phyloP scores from a whole-genome alignment of 2,888 invertebrate genomes.

The Digitonthophagus gazella region DNA sequence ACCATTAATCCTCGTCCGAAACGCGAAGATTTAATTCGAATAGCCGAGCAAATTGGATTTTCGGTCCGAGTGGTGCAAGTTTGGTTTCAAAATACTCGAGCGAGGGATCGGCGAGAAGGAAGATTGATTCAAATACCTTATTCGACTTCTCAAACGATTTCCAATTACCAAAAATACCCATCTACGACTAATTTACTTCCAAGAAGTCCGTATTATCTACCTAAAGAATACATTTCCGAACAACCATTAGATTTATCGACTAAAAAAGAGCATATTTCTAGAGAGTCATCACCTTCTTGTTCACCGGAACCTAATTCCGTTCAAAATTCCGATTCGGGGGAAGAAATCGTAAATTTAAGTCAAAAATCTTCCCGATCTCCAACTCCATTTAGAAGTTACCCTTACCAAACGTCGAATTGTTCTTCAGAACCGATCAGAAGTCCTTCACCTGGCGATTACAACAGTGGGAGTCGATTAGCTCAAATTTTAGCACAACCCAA shows the following conservation, averaged over 20 bases:
- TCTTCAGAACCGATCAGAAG: slow-evolving; percentile 52
- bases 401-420: slow-evolving; percentile 59
- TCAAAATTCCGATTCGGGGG: slow-evolving; percentile 61
- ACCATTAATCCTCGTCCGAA: slow-evolving; percentile 88
- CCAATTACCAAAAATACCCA: not conserved
- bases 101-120: slow-evolving; percentile 77
- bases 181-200: slow-evolving; percentile 20
- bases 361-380: slow-evolving; percentile 66
- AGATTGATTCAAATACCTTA: slow-evolving; percentile 52
- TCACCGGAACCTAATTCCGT: slow-evolving; percentile 66
- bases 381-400: slow-evolving; percentile 55
- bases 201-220: slow-evolving; percentile 36
- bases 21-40: slow-evolving; percentile 87
- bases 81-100: slow-evolving; percentile 96
- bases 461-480: slow-evolving; percentile 51
- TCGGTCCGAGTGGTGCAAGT: slow-evolving; percentile 84
- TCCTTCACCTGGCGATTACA: slow-evolving; percentile 51
- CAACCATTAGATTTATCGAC: slow-evolving; percentile 90
- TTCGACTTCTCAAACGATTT: slow-evolving; percentile 34
- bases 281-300: slow-evolving; percentile 60
- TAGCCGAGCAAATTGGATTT: slow-evolving; percentile 75
- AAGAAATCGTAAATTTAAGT: slow-evolving; percentile 78
- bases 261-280: slow-evolving; percentile 64
- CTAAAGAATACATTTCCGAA: slow-evolving; percentile 53
- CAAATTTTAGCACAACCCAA: slow-evolving; percentile 54